Base-by-base conservation (phyloP, 2,113 vertebrate genomes). In the Bubo scandiacus region DNA sequence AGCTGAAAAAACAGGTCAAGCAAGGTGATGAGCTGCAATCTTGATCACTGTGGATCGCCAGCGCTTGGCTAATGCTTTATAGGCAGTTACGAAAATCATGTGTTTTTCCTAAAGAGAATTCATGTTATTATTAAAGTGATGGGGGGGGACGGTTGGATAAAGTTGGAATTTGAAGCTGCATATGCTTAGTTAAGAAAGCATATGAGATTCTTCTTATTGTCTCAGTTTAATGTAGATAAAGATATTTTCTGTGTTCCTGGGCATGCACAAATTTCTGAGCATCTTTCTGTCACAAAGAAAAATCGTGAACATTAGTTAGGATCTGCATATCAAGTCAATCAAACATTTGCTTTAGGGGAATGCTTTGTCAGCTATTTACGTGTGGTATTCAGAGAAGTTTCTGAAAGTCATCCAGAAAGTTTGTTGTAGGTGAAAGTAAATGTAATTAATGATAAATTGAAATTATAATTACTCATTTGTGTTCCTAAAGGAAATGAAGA, bases 401-500 rank as follows among this genome's bases (percentile, higher is more conserved):
- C 75, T 91, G 91, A 90, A 95, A 91, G 86, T 94, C 94, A 91
- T 30, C 13, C 12, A 63, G 54, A 74, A 84, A 75, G 81, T 94
- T 86, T 65, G 30, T 62, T 91, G 74, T 83, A 86, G 72, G 61
- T 95, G 82, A 91, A 96, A 94, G 42, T 75, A 94, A 92, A 86
- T 79, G 29, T 77, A 82, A 40, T 68, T 92, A 91, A 85, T 81
- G n/a, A 89, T 85, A 92, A 92, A 88, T 74, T 92, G 75, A 88
- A 96, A 90, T 91, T 62, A 63, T 73, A 95, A 71, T 92, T 94
- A 91, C 54, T 87, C 42, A 8, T 94, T 92, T 85, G 42, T 92
- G 66, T 86, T 95, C 82, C 74, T 92, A 90, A 81, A 93, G 87
- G 74, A 92, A 95, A 95, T 91, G 43, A 94, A 94, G 66, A 59